A percentile compares a stretch with the other conserved stretches of the same genome.
phyloP scores from a whole-genome alignment of 2,797 vertebrate genomes.

The Amazonetta brasiliensis region DNA sequence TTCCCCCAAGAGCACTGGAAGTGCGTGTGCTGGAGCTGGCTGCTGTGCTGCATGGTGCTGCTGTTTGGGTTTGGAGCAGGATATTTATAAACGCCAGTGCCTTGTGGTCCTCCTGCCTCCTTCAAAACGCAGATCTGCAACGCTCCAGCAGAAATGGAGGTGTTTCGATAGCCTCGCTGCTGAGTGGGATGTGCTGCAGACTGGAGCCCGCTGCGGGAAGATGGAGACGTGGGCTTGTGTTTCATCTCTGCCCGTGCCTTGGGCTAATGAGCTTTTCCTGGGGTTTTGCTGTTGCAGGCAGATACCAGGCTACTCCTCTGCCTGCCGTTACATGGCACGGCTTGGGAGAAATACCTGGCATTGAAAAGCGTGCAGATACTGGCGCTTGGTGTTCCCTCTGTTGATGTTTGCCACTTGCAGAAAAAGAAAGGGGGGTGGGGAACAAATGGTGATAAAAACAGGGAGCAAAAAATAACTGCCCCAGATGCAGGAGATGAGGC shows the following conservation, averaged over 20 bases:
- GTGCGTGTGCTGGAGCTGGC: background rate
- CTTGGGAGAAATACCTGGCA: background rate
- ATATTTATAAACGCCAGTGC: background rate
- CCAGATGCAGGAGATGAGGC: constrained; percentile 24
- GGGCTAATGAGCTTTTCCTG: background rate
- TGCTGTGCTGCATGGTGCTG: fast-evolving
- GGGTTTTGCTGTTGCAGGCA: background rate
- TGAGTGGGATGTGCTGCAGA: background rate
- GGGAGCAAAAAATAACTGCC: constrained; percentile 45
- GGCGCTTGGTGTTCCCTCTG: background rate
- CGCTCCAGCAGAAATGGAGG: fast-evolving
- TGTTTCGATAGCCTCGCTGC: background rate
- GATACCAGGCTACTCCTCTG: background rate
- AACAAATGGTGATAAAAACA: background rate
- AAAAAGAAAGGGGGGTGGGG: no score
- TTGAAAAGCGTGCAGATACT: background rate
- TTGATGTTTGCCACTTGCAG: constrained; percentile 5
- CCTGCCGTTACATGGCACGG: background rate
- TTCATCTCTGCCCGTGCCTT: background rate
- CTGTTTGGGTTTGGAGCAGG: background rate
- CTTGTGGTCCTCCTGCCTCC: background rate
- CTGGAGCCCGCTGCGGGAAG: background rate
- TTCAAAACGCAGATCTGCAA: fast-evolving
- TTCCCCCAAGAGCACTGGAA: fast-evolving
- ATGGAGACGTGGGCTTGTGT: background rate